A percentile compares a stretch with the other conserved stretches of the same genome.
phyloP scores from a whole-genome alignment of 1,140 invertebrate genomes.

The Mercenaria mercenaria region DNA sequence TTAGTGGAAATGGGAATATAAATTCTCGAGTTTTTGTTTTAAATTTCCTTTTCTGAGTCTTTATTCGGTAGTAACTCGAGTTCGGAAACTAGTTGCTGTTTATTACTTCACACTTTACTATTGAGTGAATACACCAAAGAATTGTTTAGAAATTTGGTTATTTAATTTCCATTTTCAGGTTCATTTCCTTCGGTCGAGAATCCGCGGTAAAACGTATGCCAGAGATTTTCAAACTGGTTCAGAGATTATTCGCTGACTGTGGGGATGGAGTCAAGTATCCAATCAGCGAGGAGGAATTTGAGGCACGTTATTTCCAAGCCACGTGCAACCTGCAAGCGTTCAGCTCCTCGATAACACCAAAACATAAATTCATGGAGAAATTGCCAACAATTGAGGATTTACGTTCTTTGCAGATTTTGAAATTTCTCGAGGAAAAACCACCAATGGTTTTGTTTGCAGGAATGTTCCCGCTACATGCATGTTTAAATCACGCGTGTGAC shows the following conservation, averaged over 20 bases:
- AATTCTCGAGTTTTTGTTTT: too few relatives aligned
- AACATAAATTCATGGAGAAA: constrained; percentile 78
- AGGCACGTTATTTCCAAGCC: constrained; percentile 81
- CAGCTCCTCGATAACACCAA: constrained; percentile 76
- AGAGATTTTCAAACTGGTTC: constrained; percentile 73
- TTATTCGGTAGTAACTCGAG: too few relatives aligned
- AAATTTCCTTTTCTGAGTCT: too few relatives aligned
- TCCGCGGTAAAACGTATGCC: constrained; percentile 76
- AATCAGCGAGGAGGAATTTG: constrained; percentile 80
- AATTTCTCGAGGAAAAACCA: constrained; percentile 73
- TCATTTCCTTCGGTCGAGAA: constrained; percentile 79
- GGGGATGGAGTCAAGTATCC: constrained; percentile 75
- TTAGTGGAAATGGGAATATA: too few relatives aligned
- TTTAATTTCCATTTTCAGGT: constrained; percentile 75
- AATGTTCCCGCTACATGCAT: constrained; percentile 83
- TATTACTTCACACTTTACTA: too few relatives aligned
- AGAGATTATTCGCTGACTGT: constrained; percentile 77
- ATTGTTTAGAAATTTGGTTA: too few relatives aligned
- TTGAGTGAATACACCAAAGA: too few relatives aligned
- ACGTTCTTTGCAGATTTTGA: constrained; percentile 67
- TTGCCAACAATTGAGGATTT: constrained; percentile 67
- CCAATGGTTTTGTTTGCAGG: constrained; percentile 77
- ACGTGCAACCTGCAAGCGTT: constrained; percentile 83
- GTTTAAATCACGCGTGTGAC: constrained; percentile 82
- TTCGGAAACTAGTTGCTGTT: too few relatives aligned